A percentile compares a stretch with the other conserved stretches of the same genome.
phyloP scores from a whole-genome alignment of 2,113 vertebrate genomes.

The Cnemophilus loriae region DNA sequence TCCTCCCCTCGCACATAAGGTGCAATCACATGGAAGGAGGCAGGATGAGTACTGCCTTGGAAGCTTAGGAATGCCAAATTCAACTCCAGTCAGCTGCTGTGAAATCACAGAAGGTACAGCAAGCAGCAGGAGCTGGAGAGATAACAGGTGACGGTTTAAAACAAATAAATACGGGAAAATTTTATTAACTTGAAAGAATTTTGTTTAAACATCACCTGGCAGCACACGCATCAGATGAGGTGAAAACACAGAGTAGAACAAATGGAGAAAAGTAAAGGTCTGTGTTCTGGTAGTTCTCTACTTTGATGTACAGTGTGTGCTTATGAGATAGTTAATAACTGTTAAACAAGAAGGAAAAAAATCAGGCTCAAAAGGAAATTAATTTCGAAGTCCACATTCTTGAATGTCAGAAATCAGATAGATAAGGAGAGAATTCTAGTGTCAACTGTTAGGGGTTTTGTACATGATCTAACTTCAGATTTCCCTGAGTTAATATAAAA shows the following conservation, averaged over 20 bases:
- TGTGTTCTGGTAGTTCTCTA: not conserved
- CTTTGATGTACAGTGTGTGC: not conserved
- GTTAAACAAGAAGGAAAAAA: constrained; percentile 27
- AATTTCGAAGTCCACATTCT: constrained; percentile 32
- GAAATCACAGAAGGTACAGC: not conserved
- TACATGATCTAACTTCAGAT: not conserved
- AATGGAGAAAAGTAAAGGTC: not conserved
- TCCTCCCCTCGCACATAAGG: rapidly evolving
- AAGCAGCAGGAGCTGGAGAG: not conserved
- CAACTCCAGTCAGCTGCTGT: not conserved
- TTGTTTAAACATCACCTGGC: not conserved
- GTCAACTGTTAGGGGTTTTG: not conserved
- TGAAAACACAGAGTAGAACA: not conserved
- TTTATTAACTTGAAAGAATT: not conserved
- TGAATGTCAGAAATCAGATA: constrained; percentile 36
- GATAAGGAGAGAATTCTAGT: not conserved
- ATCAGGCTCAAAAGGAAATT: constrained; percentile 23
- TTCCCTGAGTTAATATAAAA: not conserved
- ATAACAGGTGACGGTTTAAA: not conserved
- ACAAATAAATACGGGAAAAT: not conserved
- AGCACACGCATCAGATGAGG: not conserved
- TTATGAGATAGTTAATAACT: constrained; percentile 26
- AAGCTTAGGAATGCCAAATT: not conserved
- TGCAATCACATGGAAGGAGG: not conserved
- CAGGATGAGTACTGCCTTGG: not conserved